Evolutionary conservation across 2,888 invertebrate genomes (phyloP).

Genomic region (Psococerastis gibbosa): DNA sequence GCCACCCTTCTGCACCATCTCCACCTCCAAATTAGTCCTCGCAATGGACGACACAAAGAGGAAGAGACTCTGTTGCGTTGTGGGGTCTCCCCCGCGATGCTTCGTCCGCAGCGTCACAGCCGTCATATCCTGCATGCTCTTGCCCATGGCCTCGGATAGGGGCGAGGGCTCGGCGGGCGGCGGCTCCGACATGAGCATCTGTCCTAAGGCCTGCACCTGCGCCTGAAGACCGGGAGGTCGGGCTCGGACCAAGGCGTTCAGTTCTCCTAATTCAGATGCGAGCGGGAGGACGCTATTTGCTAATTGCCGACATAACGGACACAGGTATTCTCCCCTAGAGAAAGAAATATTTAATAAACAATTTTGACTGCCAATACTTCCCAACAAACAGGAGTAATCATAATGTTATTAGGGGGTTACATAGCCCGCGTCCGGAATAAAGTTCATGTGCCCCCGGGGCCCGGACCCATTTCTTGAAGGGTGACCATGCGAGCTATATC

Average conservation of each 20-base stretch:
- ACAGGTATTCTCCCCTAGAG: constrained; percentile 69
- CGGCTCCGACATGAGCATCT: constrained; percentile 25
- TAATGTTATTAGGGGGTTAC: neutral
- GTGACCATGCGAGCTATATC: no score
- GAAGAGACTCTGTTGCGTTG: constrained; percentile 54
- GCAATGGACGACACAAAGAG: constrained; percentile 78
- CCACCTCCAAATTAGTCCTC: constrained; percentile 82
- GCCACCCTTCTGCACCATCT: constrained; percentile 77
- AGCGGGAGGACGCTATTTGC: constrained; percentile 79
- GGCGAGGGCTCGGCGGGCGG: constrained; percentile 40
- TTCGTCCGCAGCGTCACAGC: constrained; percentile 77
- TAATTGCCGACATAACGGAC: constrained; percentile 84
- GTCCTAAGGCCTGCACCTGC: constrained; percentile 27
- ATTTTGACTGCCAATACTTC: no score
- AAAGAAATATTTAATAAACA: constrained; percentile 19
- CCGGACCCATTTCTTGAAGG: no score
- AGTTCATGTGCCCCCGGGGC: no score
- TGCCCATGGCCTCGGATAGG: constrained; percentile 72
- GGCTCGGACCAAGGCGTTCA: constrained; percentile 41
- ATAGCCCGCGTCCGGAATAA: neutral
- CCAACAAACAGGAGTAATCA: neutral
- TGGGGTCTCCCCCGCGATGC: constrained; percentile 40
- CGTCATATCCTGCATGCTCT: constrained; percentile 88
- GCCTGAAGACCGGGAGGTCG: constrained; percentile 31
- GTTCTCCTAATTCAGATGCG: constrained; percentile 48